Base-by-base conservation (phyloP, 2,888 invertebrate species). In the Liopterus haemorrhoidalis region DNA sequence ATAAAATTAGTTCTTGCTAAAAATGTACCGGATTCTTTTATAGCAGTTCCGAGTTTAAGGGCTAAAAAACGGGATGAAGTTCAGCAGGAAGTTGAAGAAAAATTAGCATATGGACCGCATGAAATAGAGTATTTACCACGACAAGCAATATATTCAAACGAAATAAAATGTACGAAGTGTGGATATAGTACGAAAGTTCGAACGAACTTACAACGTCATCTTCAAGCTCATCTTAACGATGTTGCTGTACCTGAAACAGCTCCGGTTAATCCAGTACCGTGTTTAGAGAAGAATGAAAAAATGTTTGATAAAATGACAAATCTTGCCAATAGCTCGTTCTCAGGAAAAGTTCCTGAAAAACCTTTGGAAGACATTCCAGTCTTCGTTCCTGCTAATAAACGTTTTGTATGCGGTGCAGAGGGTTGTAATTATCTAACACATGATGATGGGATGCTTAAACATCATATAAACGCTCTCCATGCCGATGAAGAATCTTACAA, bases 221-320 rank as follows among this genome's bases (percentile, higher is more conserved):
- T 90, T 48, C 76, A 76, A 53, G 65, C 76, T 48, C 89, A 90
- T 62, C 67, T 69, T 6, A 74, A 71, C 8, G 71, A 76, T 39
- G 76, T 76, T 51, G 63, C 72, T 1, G 82, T 79, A 5, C 78
- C 85, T 0, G 74, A 73, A 41, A 76, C 75, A 0, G 82, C 81
- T 9, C 85, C 86, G 0, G 80, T 88, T 0, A 89, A 89, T 70
- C 88, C 88, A 0, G 87, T 89, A 4, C 86, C 85, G 0, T 86
- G 82, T 60, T 68, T 87, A 24, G 82, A 83, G 53, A 79, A 80
- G 27, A 82, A 81, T 52, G 86, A 87, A 59, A 78, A 76, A 53
- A 85, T 87, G 75, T 89, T 88, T 59, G 88, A 89, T 62, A 85
- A 82, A 62, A 89, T 89, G 89, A 74, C 81, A 0, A 89, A 89